Percentiles rank a stretch among this genome's conserved stretches.
Conservation (phyloP, 2,888 invertebrate species). For the Heliconius charithonia region DNA sequence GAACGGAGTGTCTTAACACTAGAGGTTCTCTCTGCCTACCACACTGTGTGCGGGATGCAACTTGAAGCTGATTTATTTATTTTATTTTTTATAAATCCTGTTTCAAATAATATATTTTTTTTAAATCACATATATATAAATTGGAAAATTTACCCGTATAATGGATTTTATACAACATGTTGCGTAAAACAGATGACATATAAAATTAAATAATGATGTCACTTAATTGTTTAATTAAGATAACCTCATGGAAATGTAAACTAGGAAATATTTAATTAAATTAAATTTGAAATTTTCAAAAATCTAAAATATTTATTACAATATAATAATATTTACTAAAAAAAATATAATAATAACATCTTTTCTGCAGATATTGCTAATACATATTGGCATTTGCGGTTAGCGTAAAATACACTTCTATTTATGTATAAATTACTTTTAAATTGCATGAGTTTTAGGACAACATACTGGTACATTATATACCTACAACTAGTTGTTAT, state of each 20-base stretch:
- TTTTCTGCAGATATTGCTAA: background rate
- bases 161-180: background rate
- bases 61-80: no score
- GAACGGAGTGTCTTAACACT: no score
- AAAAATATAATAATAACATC: background rate
- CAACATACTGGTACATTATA: background rate
- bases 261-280: background rate
- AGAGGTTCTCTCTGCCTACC: no score
- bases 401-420: background rate
- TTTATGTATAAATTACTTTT: background rate
- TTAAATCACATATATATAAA: background rate
- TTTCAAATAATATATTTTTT: background rate
- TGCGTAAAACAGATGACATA: background rate
- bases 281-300: background rate
- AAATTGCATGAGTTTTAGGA: background rate
- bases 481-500: background rate
- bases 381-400: background rate
- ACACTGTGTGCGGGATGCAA: no score
- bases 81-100: background rate
- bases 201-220: background rate
- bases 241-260: background rate
- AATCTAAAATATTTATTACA: background rate
- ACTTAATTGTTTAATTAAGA: constrained; percentile 8
- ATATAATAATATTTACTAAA: background rate
- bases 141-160: background rate